These are phyloP conservation scores for Apteryx owenii DNA, from an alignment of 2,113 vertebrate species.

Conservation along the genomic window DNA sequence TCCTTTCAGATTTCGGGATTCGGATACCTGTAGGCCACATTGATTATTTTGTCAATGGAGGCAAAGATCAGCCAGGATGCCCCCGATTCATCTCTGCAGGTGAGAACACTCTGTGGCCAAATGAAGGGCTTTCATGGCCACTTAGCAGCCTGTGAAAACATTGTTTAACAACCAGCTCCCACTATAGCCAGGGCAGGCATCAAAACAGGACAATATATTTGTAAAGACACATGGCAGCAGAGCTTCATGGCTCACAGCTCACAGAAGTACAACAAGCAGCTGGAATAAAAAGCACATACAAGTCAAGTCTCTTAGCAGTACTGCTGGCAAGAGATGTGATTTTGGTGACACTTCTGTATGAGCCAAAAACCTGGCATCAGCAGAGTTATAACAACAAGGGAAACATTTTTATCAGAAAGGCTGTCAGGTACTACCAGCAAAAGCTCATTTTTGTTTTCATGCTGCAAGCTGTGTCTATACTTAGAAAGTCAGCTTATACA, in stretches of 20 bases:
- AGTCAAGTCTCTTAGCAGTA: background rate
- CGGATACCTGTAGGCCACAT: constrained; percentile 94
- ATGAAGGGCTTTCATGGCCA: background rate
- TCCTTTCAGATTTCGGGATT: constrained; percentile 91
- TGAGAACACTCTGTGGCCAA: constrained; percentile 25
- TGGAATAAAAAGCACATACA: background rate
- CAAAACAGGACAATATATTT: background rate
- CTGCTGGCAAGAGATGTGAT: background rate
- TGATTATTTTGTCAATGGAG: constrained; percentile 94
- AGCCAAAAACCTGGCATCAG: background rate
- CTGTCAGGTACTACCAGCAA: background rate
- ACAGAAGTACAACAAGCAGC: background rate
- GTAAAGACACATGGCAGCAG: background rate
- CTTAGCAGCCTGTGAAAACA: background rate
- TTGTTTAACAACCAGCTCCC: background rate
- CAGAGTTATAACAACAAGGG: background rate
- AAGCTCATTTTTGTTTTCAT: background rate
- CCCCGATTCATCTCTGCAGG: constrained; percentile 70
- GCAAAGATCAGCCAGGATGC: constrained; percentile 93
- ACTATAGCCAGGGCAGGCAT: background rate
- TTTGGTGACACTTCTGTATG: background rate
- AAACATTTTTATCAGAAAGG: background rate
- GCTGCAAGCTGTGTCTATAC: background rate
- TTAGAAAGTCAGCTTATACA: background rate
- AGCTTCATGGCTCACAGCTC: background rate